Evolutionary conservation across 2,888 invertebrate species (phyloP).

Genomic region (Diaphora mendica): DNA sequence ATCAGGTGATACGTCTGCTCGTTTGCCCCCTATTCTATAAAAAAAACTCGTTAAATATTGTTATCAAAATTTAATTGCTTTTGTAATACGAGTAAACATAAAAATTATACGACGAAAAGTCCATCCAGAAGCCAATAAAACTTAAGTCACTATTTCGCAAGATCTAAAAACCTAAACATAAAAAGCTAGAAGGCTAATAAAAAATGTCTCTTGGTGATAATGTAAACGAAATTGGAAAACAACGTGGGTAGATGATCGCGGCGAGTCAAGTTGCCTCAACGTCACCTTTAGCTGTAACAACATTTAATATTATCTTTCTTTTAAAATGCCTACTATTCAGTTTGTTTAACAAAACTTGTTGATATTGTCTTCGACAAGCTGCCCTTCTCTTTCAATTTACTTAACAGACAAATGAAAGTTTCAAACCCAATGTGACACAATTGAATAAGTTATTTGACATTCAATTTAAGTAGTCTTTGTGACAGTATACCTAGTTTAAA

Average conservation of each 20-base stretch:
- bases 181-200: not conserved
- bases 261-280: not conserved
- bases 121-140: not conserved
- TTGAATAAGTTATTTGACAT: not conserved
- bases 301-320: not conserved
- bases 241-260: not conserved
- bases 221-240: not conserved
- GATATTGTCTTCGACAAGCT: not conserved
- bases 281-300: not conserved
- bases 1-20: too few species aligned
- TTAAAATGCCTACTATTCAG: not conserved
- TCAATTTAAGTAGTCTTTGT: not conserved
- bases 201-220: not conserved
- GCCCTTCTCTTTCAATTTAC: not conserved
- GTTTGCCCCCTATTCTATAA: too few species aligned
- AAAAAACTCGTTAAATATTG: too few species aligned
- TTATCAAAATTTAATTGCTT: too few species aligned
- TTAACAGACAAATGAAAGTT: not conserved
- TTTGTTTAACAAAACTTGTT: not conserved
- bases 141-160: not conserved
- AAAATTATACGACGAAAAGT: not conserved
- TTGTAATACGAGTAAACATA: not conserved
- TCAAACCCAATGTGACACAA: not conserved
- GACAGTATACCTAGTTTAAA: not conserved
- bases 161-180: not conserved